These are phyloP conservation scores for Ciconia maguari DNA, from an alignment of 2,113 vertebrate genomes.

Conservation along the genomic window DNA sequence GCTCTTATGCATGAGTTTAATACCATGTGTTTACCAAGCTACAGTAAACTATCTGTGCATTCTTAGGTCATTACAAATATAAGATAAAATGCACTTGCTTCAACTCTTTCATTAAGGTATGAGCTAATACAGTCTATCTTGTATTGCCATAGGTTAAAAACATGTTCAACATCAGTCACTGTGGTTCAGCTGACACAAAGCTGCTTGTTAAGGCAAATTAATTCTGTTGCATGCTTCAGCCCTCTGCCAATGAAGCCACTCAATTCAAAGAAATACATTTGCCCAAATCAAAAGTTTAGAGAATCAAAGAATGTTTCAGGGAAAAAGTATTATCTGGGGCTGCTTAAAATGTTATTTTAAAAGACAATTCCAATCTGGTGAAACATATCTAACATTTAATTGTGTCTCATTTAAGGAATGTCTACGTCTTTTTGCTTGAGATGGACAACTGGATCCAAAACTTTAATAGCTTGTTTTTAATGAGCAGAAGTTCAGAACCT, in stretches of 20 bases:
- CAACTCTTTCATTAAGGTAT: conserved; percentile 58
- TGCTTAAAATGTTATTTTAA: background rate
- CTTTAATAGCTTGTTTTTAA: background rate
- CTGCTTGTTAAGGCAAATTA: conserved; percentile 17
- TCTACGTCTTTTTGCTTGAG: background rate
- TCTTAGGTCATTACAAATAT: conserved; percentile 46
- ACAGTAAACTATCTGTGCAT: conserved; percentile 39
- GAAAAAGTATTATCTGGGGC: background rate
- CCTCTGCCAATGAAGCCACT: background rate
- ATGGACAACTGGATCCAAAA: background rate
- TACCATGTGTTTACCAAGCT: conserved; percentile 38
- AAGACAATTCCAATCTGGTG: background rate
- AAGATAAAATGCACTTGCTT: conserved; percentile 54
- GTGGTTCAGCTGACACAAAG: conserved; percentile 24
- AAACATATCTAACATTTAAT: background rate
- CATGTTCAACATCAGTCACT: background rate
- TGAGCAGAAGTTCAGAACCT: background rate
- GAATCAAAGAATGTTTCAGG: background rate
- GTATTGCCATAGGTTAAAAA: conserved; percentile 38
- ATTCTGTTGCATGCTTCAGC: background rate
- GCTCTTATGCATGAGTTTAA: background rate
- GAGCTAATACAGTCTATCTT: conserved; percentile 47
- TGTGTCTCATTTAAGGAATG: background rate
- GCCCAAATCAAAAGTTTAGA: background rate
- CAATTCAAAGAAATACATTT: background rate